phyloP scores from a whole-genome alignment of 2,113 vertebrate species.

The Gymnocephalus cernua region DNA sequence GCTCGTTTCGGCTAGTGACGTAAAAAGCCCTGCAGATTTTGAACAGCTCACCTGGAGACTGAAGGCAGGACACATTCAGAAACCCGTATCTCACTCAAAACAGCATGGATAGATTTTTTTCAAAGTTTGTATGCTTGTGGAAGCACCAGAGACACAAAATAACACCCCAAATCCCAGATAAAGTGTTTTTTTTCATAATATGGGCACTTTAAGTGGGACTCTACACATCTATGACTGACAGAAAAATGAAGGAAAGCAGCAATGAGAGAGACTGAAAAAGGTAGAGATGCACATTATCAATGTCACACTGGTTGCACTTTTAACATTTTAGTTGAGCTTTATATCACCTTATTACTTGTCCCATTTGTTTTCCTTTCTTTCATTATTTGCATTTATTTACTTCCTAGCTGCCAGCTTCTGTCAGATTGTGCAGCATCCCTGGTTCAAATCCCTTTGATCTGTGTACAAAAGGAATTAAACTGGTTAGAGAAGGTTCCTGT shows the following conservation, averaged over 20 bases:
- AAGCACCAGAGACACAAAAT: too few species aligned
- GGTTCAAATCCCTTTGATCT: slow-evolving; percentile 27
- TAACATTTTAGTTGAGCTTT: slow-evolving; percentile 1
- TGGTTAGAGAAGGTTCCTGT: slow-evolving; percentile 25
- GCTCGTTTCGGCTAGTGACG: too few species aligned
- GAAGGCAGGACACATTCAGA: too few species aligned
- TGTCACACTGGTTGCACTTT: background rate
- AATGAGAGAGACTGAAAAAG: background rate
- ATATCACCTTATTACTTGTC: background rate
- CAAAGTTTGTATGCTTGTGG: too few species aligned
- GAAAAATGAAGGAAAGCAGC: slow-evolving; percentile 17
- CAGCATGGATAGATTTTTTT: too few species aligned
- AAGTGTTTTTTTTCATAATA: too few species aligned
- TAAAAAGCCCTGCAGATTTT: too few species aligned
- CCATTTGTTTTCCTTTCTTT: slow-evolving; percentile 20
- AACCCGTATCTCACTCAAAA: too few species aligned
- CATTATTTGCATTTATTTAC: background rate
- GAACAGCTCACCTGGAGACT: too few species aligned
- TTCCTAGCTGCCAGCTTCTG: slow-evolving; percentile 2
- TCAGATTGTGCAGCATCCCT: slow-evolving; percentile 2
- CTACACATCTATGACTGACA: slow-evolving; percentile 10
- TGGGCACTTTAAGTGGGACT: slow-evolving; percentile 30
- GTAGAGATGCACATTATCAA: slow-evolving; percentile 17
- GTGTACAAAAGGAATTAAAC: slow-evolving; percentile 21
- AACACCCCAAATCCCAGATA: too few species aligned